Conservation (phyloP, 2,888 invertebrate genomes). For the Unio pictorum region DNA sequence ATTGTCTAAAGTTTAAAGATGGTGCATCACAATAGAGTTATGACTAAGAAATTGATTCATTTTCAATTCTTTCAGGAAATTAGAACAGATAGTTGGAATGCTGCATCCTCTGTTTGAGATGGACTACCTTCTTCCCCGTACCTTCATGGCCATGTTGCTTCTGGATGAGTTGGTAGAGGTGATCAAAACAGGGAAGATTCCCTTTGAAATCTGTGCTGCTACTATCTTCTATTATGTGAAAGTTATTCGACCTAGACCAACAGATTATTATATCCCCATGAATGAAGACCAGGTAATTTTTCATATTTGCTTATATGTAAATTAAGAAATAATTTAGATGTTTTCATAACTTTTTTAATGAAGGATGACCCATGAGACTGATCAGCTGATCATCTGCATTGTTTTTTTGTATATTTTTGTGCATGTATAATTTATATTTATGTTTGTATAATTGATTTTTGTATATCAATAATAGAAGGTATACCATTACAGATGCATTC, state of each 20-base stretch:
- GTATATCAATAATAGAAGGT: too few relatives aligned
- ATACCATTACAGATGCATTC: too few relatives aligned
- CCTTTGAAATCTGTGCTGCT: slow-evolving; percentile 25
- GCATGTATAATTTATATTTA: too few relatives aligned
- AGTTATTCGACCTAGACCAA: background rate
- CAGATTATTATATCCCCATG: background rate
- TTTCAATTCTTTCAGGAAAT: slow-evolving; percentile 10
- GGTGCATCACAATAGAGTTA: too few relatives aligned
- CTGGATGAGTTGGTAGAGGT: slow-evolving; percentile 9
- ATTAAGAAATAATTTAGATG: too few relatives aligned
- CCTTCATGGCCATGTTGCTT: slow-evolving; percentile 20
- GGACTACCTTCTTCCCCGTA: slow-evolving; percentile 34
- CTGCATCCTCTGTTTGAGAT: slow-evolving; percentile 22
- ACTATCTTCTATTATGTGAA: slow-evolving; percentile 16
- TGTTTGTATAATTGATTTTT: too few relatives aligned
- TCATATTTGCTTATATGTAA: too few relatives aligned
- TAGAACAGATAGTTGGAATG: slow-evolving; percentile 10
- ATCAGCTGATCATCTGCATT: too few relatives aligned
- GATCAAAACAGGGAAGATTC: slow-evolving; percentile 9
- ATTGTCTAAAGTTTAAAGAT: too few relatives aligned
- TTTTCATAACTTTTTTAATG: too few relatives aligned
- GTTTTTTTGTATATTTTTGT: too few relatives aligned
- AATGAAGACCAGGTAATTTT: slow-evolving; percentile 3
- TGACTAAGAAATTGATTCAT: background rate
- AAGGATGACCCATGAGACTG: too few relatives aligned